Evolutionary conservation across 2,113 vertebrate genomes (phyloP).

Genomic region (Peromyscus polionotus): DNA sequence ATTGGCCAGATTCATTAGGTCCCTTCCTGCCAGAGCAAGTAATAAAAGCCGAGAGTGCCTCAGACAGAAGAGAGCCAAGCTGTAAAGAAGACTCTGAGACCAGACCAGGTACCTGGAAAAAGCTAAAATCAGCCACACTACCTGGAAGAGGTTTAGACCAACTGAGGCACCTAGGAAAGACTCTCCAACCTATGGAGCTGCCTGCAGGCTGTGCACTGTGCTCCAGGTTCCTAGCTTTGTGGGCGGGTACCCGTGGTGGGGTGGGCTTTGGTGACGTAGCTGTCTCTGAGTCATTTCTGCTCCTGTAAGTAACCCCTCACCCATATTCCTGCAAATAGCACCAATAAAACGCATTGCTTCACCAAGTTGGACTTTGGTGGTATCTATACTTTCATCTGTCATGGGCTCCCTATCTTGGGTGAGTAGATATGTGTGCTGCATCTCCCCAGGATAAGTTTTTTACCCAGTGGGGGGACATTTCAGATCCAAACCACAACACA

Average conservation of each 20-base stretch:
- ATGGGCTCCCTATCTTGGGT: not conserved
- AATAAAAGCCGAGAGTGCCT: not conserved
- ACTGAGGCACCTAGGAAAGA: too few relatives aligned
- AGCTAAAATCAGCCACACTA: not conserved
- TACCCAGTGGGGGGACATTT: not conserved
- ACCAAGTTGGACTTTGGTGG: not conserved
- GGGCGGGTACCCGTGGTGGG: not conserved
- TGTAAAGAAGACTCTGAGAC: not conserved
- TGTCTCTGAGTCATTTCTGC: not conserved
- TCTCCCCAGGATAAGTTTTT: not conserved
- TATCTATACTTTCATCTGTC: not conserved
- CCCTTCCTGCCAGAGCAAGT: not conserved
- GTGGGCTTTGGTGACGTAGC: not conserved
- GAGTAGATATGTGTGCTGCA: not conserved
- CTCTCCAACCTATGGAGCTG: not conserved
- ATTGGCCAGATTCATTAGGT: not conserved
- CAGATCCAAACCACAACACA: not conserved
- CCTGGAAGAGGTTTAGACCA: too few relatives aligned
- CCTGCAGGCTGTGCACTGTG: not conserved
- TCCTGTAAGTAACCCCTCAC: not conserved
- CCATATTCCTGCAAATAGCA: not conserved
- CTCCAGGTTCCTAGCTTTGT: not conserved
- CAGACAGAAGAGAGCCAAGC: not conserved
- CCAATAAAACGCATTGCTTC: not conserved
- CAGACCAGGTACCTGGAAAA: not conserved